Evolutionary conservation across 1,140 invertebrate genomes (phyloP).

Genomic region (Drosophila tsacasi): DNA sequence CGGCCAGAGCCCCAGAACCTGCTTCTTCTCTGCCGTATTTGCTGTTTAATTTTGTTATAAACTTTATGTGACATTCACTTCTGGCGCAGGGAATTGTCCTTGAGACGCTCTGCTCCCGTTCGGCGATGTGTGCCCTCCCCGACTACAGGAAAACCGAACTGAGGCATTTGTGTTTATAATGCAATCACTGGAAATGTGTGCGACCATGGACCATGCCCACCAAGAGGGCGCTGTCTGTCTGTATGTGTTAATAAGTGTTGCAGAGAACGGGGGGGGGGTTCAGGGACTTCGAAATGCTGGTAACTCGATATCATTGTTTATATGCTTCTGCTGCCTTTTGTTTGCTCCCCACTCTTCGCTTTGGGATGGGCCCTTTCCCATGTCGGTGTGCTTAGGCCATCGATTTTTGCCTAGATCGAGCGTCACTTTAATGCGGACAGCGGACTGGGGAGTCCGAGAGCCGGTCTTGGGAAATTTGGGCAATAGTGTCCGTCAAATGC

Average conservation of each 20-base stretch:
- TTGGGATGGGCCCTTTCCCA: constrained; percentile 39
- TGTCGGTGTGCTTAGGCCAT: constrained; percentile 41
- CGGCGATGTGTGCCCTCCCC: constrained; percentile 21
- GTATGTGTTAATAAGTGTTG: constrained; percentile 69
- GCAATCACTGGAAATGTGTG: constrained; percentile 62
- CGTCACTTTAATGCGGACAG: constrained; percentile 33
- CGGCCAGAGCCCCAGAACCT: constrained; percentile 32
- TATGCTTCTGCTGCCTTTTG: constrained; percentile 72
- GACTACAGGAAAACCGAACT: constrained; percentile 23
- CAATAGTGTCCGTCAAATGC: constrained; percentile 24
- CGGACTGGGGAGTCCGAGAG: background rate
- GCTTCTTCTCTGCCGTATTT: constrained; percentile 32
- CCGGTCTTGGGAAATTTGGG: constrained; percentile 14
- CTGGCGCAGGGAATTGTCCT: constrained; percentile 62
- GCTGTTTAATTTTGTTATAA: constrained; percentile 63
- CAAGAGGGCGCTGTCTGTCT: constrained; percentile 21
- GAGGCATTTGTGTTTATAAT: constrained; percentile 57
- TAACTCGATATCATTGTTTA: constrained; percentile 82
- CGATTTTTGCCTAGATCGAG: constrained; percentile 44
- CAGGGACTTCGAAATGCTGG: constrained; percentile 71
- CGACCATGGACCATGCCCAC: constrained; percentile 17
- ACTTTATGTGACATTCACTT: constrained; percentile 71
- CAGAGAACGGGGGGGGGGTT: constrained; percentile 36
- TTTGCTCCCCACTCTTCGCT: constrained; percentile 77
- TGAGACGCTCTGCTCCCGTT: constrained; percentile 54